Percentiles rank a stretch among this genome's conserved stretches.
Evolutionary conservation across 2,888 invertebrate species (phyloP).

Genomic region (Aplocera efformata): DNA sequence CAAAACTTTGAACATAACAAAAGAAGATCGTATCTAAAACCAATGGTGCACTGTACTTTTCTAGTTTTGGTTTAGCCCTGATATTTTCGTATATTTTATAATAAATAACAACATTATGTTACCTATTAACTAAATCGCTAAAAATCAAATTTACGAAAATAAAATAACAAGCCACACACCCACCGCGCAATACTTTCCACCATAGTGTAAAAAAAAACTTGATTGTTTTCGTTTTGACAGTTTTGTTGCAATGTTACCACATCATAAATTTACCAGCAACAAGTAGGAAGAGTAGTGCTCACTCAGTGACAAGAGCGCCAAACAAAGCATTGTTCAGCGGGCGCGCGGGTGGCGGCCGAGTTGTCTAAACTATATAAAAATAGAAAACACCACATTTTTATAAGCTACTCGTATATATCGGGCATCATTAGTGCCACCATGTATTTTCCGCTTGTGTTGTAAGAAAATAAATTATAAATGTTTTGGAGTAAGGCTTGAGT

Average conservation of each 20-base stretch:
- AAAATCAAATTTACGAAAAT: slow-evolving; percentile 30
- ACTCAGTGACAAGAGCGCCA: too few species aligned
- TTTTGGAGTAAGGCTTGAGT: too few species aligned
- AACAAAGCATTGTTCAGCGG: too few species aligned
- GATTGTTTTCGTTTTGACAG: slow-evolving; percentile 35
- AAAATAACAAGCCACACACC: slow-evolving; percentile 70
- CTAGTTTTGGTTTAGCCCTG: not conserved
- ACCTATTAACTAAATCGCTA: slow-evolving; percentile 8
- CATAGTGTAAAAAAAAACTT: slow-evolving; percentile 39
- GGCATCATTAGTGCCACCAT: too few species aligned
- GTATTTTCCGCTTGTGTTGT: too few species aligned
- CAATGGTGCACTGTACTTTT: not conserved
- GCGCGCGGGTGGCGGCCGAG: too few species aligned
- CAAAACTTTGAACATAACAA: slow-evolving; percentile 6
- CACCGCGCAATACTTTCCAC: slow-evolving; percentile 66
- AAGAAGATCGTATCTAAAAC: not conserved
- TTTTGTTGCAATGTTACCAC: slow-evolving; percentile 27
- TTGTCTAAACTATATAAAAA: too few species aligned
- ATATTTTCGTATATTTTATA: slow-evolving; percentile 4
- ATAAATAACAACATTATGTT: slow-evolving; percentile 5
- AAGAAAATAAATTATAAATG: too few species aligned
- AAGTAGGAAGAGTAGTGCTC: not conserved
- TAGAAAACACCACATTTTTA: too few species aligned
- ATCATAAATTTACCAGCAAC: not conserved
- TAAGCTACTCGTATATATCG: too few species aligned